phyloP scores from a whole-genome alignment of 1,140 invertebrate species.

The Gyrodactylus salaris region DNA sequence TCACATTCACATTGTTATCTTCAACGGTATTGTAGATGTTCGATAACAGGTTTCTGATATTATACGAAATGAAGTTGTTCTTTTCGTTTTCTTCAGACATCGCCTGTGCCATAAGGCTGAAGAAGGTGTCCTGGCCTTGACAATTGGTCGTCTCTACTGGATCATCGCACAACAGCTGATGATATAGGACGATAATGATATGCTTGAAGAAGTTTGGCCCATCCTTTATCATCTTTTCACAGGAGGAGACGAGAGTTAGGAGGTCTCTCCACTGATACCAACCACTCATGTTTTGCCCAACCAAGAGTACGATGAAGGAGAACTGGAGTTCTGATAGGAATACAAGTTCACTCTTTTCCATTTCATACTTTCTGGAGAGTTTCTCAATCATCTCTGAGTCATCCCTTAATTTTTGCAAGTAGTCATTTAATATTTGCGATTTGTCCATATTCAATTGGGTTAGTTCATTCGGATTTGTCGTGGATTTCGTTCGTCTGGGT shows the following conservation, averaged over 20 bases:
- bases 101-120: not conserved
- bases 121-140: not conserved
- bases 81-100: not conserved
- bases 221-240: not conserved
- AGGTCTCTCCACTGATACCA: not conserved
- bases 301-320: not conserved
- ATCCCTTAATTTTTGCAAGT: not conserved
- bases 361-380: not conserved
- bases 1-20: not conserved
- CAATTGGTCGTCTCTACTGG: not conserved
- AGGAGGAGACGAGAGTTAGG: not conserved
- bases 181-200: not conserved
- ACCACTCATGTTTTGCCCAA: not conserved
- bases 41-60: not conserved
- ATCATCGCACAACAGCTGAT: not conserved
- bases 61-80: not conserved
- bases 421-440: not conserved
- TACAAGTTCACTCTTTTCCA: not conserved
- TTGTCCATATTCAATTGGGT: not conserved
- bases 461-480: not conserved
- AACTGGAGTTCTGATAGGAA: not conserved
- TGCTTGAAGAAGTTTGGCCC: not conserved
- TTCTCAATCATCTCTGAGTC: not conserved
- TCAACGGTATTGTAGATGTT: not conserved
- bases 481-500: not conserved